A percentile compares a stretch with the other conserved stretches of the same genome.
Evolutionary conservation across 2,888 invertebrate genomes (phyloP).

Genomic region (Phorcus lineatus): DNA sequence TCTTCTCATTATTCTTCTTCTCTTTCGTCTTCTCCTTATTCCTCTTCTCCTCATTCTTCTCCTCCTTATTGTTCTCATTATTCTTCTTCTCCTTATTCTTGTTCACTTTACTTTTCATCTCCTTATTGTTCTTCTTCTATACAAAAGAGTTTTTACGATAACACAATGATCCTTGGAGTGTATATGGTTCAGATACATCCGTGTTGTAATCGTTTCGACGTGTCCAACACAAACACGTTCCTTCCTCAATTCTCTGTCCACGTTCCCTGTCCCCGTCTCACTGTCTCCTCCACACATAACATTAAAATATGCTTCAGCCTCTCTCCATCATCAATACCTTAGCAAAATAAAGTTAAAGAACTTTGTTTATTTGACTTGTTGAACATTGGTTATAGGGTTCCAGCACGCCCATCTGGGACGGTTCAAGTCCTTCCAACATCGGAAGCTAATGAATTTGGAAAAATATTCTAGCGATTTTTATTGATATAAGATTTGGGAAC

Average conservation of each 20-base stretch:
- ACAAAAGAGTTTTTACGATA: too few relatives aligned
- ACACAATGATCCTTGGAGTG: too few relatives aligned
- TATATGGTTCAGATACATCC: neutral
- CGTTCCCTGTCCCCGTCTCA: neutral
- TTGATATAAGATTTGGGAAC: neutral
- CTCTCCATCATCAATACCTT: neutral
- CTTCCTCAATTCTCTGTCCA: neutral
- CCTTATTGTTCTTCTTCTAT: too few relatives aligned
- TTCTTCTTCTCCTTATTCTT: too few relatives aligned
- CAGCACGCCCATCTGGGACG: neutral
- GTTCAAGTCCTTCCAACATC: too few relatives aligned
- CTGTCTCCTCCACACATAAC: constrained; percentile 11
- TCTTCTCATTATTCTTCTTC: too few relatives aligned
- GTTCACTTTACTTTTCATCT: too few relatives aligned
- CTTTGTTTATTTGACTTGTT: constrained; percentile 9
- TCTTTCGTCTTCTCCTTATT: too few relatives aligned
- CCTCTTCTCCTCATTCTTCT: too few relatives aligned
- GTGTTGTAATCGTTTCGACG: neutral
- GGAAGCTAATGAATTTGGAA: too few relatives aligned
- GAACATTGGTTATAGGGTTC: constrained; percentile 4
- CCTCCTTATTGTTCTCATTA: too few relatives aligned
- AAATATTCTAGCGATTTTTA: neutral
- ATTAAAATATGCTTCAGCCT: constrained; percentile 2
- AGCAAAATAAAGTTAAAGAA: constrained; percentile 19
- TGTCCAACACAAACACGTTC: neutral